A percentile compares a stretch with the other conserved stretches of the same genome.
Conservation (phyloP, 2,113 vertebrate species). For the Chlorodrepanis virens region DNA sequence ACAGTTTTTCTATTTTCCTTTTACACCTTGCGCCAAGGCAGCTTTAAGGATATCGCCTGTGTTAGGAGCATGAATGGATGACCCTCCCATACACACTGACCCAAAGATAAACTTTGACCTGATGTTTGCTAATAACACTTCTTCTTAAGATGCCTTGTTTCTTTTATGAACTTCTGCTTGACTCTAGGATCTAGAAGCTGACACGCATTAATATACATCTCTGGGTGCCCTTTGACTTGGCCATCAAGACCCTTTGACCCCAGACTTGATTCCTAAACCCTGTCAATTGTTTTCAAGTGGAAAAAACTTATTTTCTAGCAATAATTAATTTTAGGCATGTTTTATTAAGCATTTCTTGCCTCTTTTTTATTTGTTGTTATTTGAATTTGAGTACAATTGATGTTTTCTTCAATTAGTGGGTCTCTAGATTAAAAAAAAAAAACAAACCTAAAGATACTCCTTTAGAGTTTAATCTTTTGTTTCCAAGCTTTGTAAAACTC, state of each 20-base stretch:
- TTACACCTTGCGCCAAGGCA: background rate
- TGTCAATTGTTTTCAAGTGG: conserved; percentile 46
- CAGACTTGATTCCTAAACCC: conserved; percentile 64
- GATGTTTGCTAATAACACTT: conserved; percentile 75
- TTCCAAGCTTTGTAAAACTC: conserved; percentile 24
- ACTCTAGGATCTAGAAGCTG: conserved; percentile 71
- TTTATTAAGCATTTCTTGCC: background rate
- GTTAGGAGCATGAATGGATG: conserved; percentile 19
- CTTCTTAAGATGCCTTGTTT: conserved; percentile 73
- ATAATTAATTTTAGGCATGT: conserved; percentile 35
- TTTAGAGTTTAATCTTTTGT: conserved; percentile 15
- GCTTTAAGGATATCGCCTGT: conserved; percentile 25
- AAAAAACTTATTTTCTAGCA: conserved; percentile 56
- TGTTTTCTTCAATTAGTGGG: background rate
- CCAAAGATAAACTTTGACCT: conserved; percentile 89
- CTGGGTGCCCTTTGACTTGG: conserved; percentile 56
- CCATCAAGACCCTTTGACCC: conserved; percentile 69
- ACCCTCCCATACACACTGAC: conserved; percentile 73
- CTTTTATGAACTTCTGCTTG: conserved; percentile 68
- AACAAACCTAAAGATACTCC: background rate
- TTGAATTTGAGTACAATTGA: background rate
- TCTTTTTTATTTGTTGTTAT: background rate
- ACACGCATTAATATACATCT: conserved; percentile 68
- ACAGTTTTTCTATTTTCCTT: background rate
- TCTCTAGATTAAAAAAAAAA: background rate